Conservation (phyloP, 2,888 invertebrate genomes). For the Sericinus montela region DNA sequence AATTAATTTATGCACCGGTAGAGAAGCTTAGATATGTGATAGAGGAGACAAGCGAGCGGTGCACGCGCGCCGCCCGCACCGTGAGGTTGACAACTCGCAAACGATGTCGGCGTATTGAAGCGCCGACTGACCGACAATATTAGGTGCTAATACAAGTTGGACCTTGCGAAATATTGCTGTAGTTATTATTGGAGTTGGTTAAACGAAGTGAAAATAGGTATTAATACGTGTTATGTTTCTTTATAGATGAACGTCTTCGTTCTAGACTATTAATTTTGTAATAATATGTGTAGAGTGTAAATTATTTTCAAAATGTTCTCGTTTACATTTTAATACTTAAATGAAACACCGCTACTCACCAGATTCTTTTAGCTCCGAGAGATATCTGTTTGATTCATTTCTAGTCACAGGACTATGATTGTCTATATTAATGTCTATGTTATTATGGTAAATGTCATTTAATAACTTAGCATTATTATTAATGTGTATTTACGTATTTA, state of each 20-base stretch:
- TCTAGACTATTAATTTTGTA: conserved; percentile 62
- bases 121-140: conserved; percentile 76
- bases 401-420: conserved; percentile 74
- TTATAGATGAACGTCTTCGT: conserved; percentile 60
- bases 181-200: conserved; percentile 64
- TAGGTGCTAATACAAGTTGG: conserved; percentile 76
- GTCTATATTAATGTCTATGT: conserved; percentile 61
- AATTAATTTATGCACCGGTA: conserved; percentile 72
- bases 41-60: conserved; percentile 56
- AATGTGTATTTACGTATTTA: conserved; percentile 22
- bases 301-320: conserved; percentile 62
- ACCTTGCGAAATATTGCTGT: conserved; percentile 69
- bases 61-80: conserved; percentile 29
- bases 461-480: conserved; percentile 7
- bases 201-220: conserved; percentile 66
- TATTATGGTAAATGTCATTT: conserved; percentile 15
- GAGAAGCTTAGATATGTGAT: conserved; percentile 76
- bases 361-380: conserved; percentile 49
- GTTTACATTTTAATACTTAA: conserved; percentile 41
- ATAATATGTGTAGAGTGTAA: conserved; percentile 55
- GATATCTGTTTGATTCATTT: conserved; percentile 65
- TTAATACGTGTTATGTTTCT: conserved; percentile 70
- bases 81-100: conserved; percentile 63
- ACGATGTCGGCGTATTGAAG: conserved; percentile 44
- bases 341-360: conserved; percentile 43